Evolutionary conservation across 2,888 invertebrate species (phyloP).

Genomic region (Microctonus aethiopoides): DNA sequence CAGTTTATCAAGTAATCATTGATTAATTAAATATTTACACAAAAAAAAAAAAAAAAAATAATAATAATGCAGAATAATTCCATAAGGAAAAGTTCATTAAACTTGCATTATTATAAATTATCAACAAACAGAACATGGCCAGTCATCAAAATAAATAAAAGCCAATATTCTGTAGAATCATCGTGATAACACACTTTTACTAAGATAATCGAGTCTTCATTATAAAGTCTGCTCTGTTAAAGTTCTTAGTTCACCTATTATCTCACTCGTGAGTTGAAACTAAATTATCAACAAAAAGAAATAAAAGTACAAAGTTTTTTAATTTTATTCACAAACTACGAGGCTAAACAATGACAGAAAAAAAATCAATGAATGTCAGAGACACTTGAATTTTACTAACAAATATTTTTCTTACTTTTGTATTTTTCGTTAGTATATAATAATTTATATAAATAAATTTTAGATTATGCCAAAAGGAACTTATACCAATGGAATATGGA

Average conservation of each 20-base stretch:
- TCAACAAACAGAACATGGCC: not conserved
- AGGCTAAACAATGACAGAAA: not conserved
- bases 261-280: not conserved
- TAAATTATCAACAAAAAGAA: not conserved
- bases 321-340: not conserved
- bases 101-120: not conserved
- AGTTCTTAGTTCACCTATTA: not conserved
- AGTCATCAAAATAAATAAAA: not conserved
- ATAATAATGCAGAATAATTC: too few relatives aligned
- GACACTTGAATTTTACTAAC: not conserved
- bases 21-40: too few relatives aligned
- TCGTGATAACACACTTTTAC: not conserved
- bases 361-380: not conserved
- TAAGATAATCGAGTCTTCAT: too few relatives aligned
- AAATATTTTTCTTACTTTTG: not conserved
- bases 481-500: conserved; percentile 44
- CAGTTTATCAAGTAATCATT: too few relatives aligned
- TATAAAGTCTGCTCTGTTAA: not conserved
- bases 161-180: not conserved
- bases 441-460: not conserved
- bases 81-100: too few relatives aligned
- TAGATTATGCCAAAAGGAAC: not conserved
- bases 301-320: not conserved
- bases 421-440: not conserved
- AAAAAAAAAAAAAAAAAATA: too few relatives aligned